Base-by-base conservation (phyloP, 2,888 invertebrate species). In the Perizoma flavofasciatum region DNA sequence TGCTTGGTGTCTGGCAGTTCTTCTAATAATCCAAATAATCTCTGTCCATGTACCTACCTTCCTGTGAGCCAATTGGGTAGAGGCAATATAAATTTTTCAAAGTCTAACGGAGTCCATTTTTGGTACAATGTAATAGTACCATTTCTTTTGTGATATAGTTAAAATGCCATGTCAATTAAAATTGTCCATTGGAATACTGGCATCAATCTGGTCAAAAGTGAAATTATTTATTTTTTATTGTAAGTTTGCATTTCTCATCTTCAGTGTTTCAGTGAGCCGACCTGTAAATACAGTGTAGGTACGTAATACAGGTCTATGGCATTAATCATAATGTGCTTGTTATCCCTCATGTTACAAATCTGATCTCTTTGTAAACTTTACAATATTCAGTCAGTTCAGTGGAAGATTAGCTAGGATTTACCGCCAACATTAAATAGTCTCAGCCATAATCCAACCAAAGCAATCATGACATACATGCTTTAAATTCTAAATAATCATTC, bases 1-100 rank as follows among this genome's bases (percentile, higher is more conserved):
- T 98, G 63, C 94, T 97, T 51, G 97, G 97, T 59, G 96, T 96
- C 75, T 97, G 97, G 96, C 96, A 95, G 82, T 94, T 94, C 85
- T 95, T 95, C 85, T 95, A 94, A 95, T 62, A 40, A 66, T 51
- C 61, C 65, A 65, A 65, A 61, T 65, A 69, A 46, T 43, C 68
- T 75, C 78, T 78, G 72, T 78, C 77, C 72, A 72, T 79, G 72
- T 73, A 70, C 79, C 81, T 85, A 84, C 81, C 80, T 80, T 78
- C 77, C 75, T 74, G 67, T 74, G 71, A 82, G 71, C 82, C 73
- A 78, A 81, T 79, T 85, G 86, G 90, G 89, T 89, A 88, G 88
- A 80, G 87, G 86, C 86, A 89, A 89, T 88, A 84, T 70, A 75
- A 81, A 82, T 74, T 73, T 69, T 78, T 66, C 70, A 78, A 10